Base-by-base conservation (phyloP, 2,113 vertebrate species). In the Coturnix japonica region DNA sequence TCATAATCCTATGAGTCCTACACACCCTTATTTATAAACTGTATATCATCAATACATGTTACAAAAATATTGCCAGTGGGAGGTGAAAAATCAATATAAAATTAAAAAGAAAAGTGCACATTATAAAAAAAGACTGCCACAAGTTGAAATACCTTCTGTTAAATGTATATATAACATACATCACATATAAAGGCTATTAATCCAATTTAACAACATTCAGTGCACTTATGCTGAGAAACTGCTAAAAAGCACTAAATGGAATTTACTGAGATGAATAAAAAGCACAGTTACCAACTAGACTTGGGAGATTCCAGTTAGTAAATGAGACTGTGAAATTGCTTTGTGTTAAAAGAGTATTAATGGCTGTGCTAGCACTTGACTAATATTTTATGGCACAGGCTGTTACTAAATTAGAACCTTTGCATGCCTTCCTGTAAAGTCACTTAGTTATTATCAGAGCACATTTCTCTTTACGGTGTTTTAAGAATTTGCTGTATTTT, bases 261-360 rank as follows among this genome's bases (percentile, higher is more conserved):
- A 97, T 97, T 97, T 98, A 97, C 93, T 6, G 92, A 97, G 94
- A 93, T 96, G 96, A 97, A 96, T 97, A 96, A 97, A 97, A 98
- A 94, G 87, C 84, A 93, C 94, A 97, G 93, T 98, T 97, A 95
- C 85, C 74, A 97, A 95, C 81, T 92, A 93, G 94, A 94, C 67
- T 96, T 96, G 90, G 90, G 77, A 97, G 95, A 95, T 95, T 96
- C 95, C 77, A 96, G 93, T 97, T 97, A 93, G 97, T 95, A 97
- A 97, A 97, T 97, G 96, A 97, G 88, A 76, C 86, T 97, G 87
- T 94, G 96, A 97, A 97, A 97, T 95, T 97, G 87, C 87, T 94
- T 97, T 97, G 87, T 96, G 87, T 97, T 97, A 96, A 97, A 97
- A 93, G 80, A 96, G 19, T 95, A 97, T 97, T 97, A 97, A 97